These are phyloP conservation scores for Orius insidiosus DNA, from an alignment of 1,140 invertebrate species.

Conservation along the genomic window DNA sequence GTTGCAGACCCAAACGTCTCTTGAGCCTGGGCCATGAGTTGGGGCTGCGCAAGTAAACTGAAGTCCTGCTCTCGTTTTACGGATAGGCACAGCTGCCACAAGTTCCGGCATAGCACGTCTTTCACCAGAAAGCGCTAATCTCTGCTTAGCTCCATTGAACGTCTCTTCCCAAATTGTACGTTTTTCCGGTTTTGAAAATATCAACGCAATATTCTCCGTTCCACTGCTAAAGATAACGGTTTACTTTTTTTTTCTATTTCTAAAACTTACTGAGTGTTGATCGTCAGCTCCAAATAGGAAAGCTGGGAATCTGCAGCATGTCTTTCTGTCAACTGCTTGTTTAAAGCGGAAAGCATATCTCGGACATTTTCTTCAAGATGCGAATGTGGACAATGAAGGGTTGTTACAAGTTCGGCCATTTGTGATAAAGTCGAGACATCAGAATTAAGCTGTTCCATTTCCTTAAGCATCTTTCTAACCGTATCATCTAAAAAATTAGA, in stretches of 20 bases:
- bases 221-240: conserved; percentile 47
- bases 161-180: conserved; percentile 74
- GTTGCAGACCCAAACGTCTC: conserved; percentile 89
- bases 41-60: conserved; percentile 89
- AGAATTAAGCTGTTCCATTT: conserved; percentile 67
- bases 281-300: conserved; percentile 58
- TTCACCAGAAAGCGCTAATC: conserved; percentile 61
- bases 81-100: conserved; percentile 71
- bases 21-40: conserved; percentile 34
- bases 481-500: conserved; percentile 56
- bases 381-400: conserved; percentile 54
- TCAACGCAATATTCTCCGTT: conserved; percentile 65
- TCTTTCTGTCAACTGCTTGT: conserved; percentile 63
- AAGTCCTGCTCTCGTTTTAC: conserved; percentile 82
- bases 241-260: too few species aligned
- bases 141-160: conserved; percentile 81
- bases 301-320: conserved; percentile 67
- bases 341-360: conserved; percentile 53
- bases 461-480: conserved; percentile 53
- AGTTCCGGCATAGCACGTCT: conserved; percentile 64
- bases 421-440: conserved; percentile 66
- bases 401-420: conserved; percentile 59
- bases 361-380: conserved; percentile 67
- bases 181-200: conserved; percentile 79
- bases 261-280: conserved; percentile 78